Evolutionary conservation across 2,888 invertebrate genomes (phyloP).

Genomic region (Ochropacha duplaris): DNA sequence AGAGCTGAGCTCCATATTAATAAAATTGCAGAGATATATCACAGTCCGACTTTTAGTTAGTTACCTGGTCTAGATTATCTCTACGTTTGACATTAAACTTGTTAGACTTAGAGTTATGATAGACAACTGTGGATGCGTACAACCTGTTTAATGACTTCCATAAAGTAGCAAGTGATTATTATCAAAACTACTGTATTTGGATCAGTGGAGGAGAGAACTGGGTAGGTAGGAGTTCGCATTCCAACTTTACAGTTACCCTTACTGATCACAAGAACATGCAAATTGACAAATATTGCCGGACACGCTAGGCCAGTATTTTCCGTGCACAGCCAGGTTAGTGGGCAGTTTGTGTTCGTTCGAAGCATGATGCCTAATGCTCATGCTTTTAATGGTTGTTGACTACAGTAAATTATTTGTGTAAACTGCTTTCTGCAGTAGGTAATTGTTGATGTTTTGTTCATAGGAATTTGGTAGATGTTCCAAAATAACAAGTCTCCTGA

Average conservation of each 20-base stretch:
- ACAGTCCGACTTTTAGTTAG: background rate
- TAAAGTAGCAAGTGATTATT: conserved; percentile 18
- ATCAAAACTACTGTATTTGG: conserved; percentile 42
- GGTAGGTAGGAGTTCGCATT: conserved; percentile 62
- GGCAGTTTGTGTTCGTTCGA: background rate
- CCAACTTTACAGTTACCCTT: conserved; percentile 67
- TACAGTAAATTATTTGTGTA: background rate
- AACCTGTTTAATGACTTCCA: conserved; percentile 14
- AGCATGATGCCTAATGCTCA: background rate
- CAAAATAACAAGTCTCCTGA: too few relatives aligned
- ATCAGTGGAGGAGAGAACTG: conserved; percentile 49
- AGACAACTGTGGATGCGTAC: background rate
- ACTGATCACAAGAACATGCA: conserved; percentile 49
- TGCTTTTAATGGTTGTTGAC: background rate
- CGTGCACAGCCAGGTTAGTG: background rate
- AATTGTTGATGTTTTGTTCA: background rate
- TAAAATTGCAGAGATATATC: too few relatives aligned
- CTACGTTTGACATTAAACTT: background rate
- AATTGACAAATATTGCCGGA: conserved; percentile 71
- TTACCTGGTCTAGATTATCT: background rate
- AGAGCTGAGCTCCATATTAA: too few relatives aligned
- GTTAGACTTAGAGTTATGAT: background rate
- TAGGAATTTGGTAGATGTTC: background rate
- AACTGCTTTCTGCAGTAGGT: too few relatives aligned
- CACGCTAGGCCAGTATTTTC: conserved; percentile 16